Evolutionary conservation across 2,888 invertebrate species (phyloP), one percentile per base, ranked within the genome.

Genomic region (Pandemis heparana): DNA sequence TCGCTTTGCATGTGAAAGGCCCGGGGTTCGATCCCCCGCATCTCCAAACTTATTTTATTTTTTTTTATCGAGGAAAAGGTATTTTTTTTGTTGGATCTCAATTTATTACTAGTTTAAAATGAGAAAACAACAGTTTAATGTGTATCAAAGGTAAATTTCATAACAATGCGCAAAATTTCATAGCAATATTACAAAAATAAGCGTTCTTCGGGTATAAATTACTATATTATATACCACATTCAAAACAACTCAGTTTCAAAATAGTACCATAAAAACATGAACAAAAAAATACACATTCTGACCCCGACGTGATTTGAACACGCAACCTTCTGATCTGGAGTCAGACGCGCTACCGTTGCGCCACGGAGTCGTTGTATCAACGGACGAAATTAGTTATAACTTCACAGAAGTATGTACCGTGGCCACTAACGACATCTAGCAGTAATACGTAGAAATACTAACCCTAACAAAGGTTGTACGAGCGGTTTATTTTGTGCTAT

Each of bases 1-100:
- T 98, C 97, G 98, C 98, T 98, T 98, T 97, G 98, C 98, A 98
- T 98, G 98, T 97, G 97, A 98, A 98, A 98, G 97, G 98, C 97
- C 98, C 98, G 96, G 98, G 97, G 98, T 98, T 98, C 98, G 97
- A 98, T 97, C 97, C 98, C 97, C 97, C 96, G 97, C 97, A 97
- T 97, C 97, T 96, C 97, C 97, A 96, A 75, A 62, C 77, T 83
- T 85, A 83, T n/a, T 51, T 1, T n/a, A 2, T 51, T 51, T 51
- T 51, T 7, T 6, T n/a, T 51, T 6, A n/a, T n/a, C 10, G n/a
- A n/a, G 1, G 48, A 43, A 41, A 1, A 23, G 23, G 23, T 23
- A 23, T 1, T 23, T 1, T 23, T 23, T 23, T 32, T 41, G 7
- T 41, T 41, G 41, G 41, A 10, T 46, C 9, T 43, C 8, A 10